Percentiles rank a stretch among this genome's conserved stretches.
These are phyloP conservation scores for Muscicapa comitata DNA, from an alignment of 2,797 vertebrate genomes.

Conservation along the genomic window DNA sequence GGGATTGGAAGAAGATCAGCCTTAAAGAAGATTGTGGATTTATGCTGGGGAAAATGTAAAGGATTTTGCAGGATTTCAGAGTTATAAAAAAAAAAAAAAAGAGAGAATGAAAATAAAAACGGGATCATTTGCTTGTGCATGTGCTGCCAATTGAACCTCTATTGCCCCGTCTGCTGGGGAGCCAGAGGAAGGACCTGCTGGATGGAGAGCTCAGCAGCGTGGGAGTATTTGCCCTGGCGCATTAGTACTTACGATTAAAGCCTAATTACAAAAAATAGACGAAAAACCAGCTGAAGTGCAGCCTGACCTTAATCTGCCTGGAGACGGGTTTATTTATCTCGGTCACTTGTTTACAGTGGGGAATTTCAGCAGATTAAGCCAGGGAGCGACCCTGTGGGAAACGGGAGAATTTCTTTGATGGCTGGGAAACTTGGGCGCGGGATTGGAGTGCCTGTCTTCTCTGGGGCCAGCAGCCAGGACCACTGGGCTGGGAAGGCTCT, in stretches of 20 bases:
- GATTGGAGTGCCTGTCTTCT: not conserved
- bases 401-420: conserved; percentile 54
- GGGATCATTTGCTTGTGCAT: not conserved
- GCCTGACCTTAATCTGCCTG: conserved; percentile 71
- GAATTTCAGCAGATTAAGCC: conserved; percentile 48
- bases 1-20: conserved; percentile 57
- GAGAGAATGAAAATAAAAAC: not conserved
- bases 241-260: conserved; percentile 67
- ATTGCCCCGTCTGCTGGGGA: conserved; percentile 46
- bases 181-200: not conserved
- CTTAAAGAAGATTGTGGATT: conserved; percentile 65
- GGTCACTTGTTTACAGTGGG: conserved; percentile 65
- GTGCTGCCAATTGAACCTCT: conserved; percentile 29
- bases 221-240: conserved; percentile 58
- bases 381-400: conserved; percentile 59
- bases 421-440: conserved; percentile 21
- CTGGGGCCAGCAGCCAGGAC: not conserved
- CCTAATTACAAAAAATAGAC: conserved; percentile 71
- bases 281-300: conserved; percentile 68
- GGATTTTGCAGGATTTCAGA: conserved; percentile 57
- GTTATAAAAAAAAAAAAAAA: not conserved
- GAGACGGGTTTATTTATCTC: conserved; percentile 67
- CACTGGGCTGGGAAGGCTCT: conserved; percentile 20
- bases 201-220: conserved; percentile 25
- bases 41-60: conserved; percentile 48